Base-by-base conservation (phyloP, 2,888 invertebrate species). In the Lepidocyrtoides sp. region DNA sequence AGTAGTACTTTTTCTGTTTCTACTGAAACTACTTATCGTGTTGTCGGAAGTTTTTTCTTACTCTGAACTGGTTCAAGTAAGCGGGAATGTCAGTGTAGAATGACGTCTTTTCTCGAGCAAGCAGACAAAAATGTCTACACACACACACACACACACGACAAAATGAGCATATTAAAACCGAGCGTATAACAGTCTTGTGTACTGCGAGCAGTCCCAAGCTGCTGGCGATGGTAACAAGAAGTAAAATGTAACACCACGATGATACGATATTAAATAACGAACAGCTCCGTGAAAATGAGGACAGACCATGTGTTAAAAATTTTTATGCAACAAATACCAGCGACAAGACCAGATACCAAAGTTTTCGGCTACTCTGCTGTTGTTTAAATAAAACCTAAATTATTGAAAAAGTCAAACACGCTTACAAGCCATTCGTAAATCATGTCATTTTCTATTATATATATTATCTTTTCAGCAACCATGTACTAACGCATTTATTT, bases 221-320 rank as follows among this genome's bases (percentile, higher is more conserved):
- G n/a, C 14, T 48, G 48, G 17, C 3, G 17, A 17, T 36, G 14
- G 69, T 32, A 36, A 36, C 69, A 69, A 69, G n/a, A n/a, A n/a
- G 36, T 69, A 17, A 12, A n/a, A 32, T 69, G 69, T 48, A 75
- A 48, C 75, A 51, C 75, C 51, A 75, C 75, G 48, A 51, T 75
- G 75, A n/a, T n/a, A n/a, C n/a, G n/a, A 75, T 51, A 75, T 51
- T n/a, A 75, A 41, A 48, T 75, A 75, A 72, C 44, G 14, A 75
- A 23, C 26, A 48, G 23, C 20, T 26, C 72, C 10, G 12, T 29
- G 44, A 48, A 75, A 48, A 48, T 1, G 41, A 29, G 75, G 23
- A n/a, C 48, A 26, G 29, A 51, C 75, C 75, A 48, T 75, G 48
- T 75, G 75, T 48, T 75, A 75, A 66, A 20, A 4, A 14, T 48